A percentile compares a stretch with the other conserved stretches of the same genome.
Evolutionary conservation across 1,140 invertebrate genomes (phyloP).

Genomic region (Myzus persicae): DNA sequence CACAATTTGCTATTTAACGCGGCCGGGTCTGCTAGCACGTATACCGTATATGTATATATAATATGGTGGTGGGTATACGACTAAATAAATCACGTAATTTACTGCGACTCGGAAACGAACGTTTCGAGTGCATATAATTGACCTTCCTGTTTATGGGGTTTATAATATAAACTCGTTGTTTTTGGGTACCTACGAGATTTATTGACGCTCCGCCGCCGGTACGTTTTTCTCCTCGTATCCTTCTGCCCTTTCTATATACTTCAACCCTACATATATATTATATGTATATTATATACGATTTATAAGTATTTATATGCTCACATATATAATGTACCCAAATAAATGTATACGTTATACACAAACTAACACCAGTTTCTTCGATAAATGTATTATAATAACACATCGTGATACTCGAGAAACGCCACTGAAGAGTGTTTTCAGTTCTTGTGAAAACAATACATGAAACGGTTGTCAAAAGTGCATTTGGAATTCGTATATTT

Average conservation of each 20-base stretch:
- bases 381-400: neutral
- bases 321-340: neutral
- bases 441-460: neutral
- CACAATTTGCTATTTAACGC: neutral
- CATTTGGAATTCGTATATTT: neutral
- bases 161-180: slow-evolving; percentile 27
- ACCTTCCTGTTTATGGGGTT: slow-evolving; percentile 15
- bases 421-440: neutral
- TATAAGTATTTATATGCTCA: too few relatives aligned
- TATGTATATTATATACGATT: too few relatives aligned
- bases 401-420: neutral
- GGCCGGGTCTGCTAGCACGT: neutral
- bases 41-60: neutral
- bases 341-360: neutral
- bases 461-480: neutral
- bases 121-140: slow-evolving; percentile 39
- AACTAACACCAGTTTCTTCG: neutral
- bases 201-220: neutral
- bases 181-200: slow-evolving; percentile 46
- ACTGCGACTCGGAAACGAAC: slow-evolving; percentile 19
- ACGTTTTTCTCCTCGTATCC: slow-evolving; percentile 22
- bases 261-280: neutral
- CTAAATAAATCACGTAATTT: slow-evolving; percentile 43
- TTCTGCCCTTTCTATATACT: slow-evolving; percentile 5
- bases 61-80: neutral